These are phyloP conservation scores for Meandrusa payeni DNA, from an alignment of 2,888 invertebrate genomes.

Conservation along the genomic window DNA sequence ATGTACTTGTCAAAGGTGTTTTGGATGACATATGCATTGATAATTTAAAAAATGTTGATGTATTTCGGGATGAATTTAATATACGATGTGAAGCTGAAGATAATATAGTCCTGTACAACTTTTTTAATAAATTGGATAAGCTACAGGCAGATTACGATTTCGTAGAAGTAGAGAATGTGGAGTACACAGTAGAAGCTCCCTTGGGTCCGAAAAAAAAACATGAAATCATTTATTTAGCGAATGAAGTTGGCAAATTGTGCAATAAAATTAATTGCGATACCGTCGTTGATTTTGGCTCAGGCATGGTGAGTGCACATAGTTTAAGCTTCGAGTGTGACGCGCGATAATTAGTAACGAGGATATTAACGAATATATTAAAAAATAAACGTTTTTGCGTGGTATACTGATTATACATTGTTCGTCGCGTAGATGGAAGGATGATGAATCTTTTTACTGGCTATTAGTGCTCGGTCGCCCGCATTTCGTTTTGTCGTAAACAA, in stretches of 20 bases:
- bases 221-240: conserved; percentile 83
- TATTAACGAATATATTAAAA: too few relatives aligned
- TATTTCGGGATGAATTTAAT: conserved; percentile 40
- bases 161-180: conserved; percentile 30
- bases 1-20: conserved; percentile 78
- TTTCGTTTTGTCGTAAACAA: too few relatives aligned
- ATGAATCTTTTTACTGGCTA: too few relatives aligned
- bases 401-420: too few relatives aligned
- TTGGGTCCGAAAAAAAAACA: conserved; percentile 85
- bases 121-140: conserved; percentile 43
- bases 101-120: conserved; percentile 40
- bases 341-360: too few relatives aligned
- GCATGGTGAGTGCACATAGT: conserved; percentile 78
- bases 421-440: too few relatives aligned
- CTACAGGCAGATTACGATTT: conserved; percentile 37
- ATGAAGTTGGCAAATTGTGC: conserved; percentile 76
- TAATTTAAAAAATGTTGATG: conserved; percentile 34
- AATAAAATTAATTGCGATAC: conserved; percentile 60
- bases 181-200: conserved; percentile 45
- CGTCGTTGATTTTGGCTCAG: conserved; percentile 87
- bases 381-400: too few relatives aligned
- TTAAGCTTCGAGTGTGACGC: too few relatives aligned
- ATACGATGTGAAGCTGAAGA: conserved; percentile 16
- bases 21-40: conserved; percentile 77
- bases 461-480: too few relatives aligned